These are phyloP conservation scores for Turnix velox DNA, from an alignment of 2,113 vertebrate genomes.

Conservation along the genomic window DNA sequence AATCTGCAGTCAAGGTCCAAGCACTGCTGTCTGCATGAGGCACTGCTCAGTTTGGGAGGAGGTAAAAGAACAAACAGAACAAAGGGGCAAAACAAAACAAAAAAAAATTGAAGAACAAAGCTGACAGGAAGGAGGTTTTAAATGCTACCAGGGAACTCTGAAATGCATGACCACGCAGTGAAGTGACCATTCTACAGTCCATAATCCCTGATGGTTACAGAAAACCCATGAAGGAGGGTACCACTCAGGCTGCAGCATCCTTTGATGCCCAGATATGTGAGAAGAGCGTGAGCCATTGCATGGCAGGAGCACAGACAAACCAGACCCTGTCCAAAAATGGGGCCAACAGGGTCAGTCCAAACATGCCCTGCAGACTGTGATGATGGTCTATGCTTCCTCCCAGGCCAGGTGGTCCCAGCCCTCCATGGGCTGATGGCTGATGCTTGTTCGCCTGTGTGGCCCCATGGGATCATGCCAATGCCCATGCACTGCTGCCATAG, in stretches of 20 bases:
- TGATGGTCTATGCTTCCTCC: fast-evolving
- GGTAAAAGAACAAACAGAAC: neutral
- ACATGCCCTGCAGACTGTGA: fast-evolving
- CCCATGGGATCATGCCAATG: fast-evolving
- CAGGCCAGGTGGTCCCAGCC: fast-evolving
- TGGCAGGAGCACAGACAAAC: fast-evolving
- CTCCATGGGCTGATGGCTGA: fast-evolving
- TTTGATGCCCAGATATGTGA: neutral
- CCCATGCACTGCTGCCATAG: fast-evolving
- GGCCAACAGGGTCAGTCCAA: neutral
- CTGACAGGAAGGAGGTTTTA: neutral
- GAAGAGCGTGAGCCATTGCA: fast-evolving
- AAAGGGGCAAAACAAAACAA: no score
- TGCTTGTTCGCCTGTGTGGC: fast-evolving
- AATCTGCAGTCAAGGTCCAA: neutral
- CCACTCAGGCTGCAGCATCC: neutral
- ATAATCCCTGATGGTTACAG: neutral
- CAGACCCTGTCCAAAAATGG: fast-evolving
- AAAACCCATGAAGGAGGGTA: neutral
- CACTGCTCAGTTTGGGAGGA: neutral
- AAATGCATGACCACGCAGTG: neutral
- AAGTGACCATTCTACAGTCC: neutral
- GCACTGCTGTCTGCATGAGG: neutral
- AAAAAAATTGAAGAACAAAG: neutral
- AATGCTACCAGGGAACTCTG: neutral